Evolutionary conservation across 1,140 invertebrate species (phyloP).

Genomic region (Drosophila parvula): DNA sequence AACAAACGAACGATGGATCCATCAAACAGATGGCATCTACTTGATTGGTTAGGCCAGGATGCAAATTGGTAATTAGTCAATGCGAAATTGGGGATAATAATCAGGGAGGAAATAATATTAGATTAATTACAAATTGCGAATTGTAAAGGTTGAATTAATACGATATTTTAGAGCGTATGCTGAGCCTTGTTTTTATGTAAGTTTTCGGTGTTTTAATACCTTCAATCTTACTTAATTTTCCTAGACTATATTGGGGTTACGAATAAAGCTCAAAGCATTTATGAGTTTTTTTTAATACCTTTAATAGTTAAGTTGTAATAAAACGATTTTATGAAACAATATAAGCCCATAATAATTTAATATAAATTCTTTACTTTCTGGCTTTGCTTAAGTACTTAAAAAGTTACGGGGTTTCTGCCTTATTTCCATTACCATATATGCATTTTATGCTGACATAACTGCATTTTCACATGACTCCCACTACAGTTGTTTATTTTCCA

Average conservation of each 20-base stretch:
- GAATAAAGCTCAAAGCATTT: neutral
- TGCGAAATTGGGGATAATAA: neutral
- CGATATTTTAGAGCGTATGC: too few species aligned
- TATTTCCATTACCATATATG: neutral
- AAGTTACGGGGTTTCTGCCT: neutral
- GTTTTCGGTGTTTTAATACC: too few species aligned
- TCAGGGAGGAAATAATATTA: neutral
- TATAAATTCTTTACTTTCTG: neutral
- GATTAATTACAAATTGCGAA: neutral
- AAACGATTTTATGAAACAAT: too few species aligned
- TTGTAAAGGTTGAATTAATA: too few species aligned
- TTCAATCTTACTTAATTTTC: too few species aligned
- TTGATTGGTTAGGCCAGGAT: slow-evolving; percentile 12
- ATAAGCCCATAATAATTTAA: too few species aligned
- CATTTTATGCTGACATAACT: slow-evolving; percentile 2
- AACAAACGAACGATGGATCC: slow-evolving; percentile 7
- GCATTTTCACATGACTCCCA: neutral
- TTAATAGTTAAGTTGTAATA: too few species aligned
- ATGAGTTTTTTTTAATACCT: too few species aligned
- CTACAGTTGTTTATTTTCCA: slow-evolving; percentile 5
- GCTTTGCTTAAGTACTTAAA: neutral
- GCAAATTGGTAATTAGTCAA: slow-evolving; percentile 8
- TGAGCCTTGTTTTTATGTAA: too few species aligned
- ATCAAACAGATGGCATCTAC: slow-evolving; percentile 6
- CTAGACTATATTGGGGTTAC: neutral